These are phyloP conservation scores for Rhinolophus sinicus DNA, from an alignment of 2,113 vertebrate genomes.

Conservation along the genomic window DNA sequence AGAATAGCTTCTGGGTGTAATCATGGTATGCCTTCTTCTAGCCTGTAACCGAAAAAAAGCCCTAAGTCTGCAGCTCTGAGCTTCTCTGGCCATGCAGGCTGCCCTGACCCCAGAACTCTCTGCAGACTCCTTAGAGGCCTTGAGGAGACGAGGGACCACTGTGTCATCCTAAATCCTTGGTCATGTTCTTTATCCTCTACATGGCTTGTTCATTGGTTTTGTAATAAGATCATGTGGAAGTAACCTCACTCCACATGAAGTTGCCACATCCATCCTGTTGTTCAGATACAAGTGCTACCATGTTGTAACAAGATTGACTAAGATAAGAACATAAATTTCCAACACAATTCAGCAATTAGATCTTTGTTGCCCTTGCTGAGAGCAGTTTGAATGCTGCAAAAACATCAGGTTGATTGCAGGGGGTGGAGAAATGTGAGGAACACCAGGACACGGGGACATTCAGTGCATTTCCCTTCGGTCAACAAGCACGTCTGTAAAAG, in stretches of 20 bases:
- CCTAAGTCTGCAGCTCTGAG: neutral
- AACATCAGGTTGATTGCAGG: neutral
- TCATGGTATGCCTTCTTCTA: too few relatives aligned
- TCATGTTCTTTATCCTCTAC: accelerated
- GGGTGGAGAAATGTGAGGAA: neutral
- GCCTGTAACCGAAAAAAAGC: neutral
- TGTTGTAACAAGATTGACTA: neutral
- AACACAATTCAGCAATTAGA: neutral
- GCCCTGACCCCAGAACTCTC: accelerated
- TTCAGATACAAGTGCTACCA: neutral
- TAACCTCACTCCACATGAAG: accelerated
- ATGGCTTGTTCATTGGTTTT: neutral
- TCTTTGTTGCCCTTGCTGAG: neutral
- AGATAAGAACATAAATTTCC: neutral
- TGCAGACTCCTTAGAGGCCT: accelerated
- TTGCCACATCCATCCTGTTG: neutral
- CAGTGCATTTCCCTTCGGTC: neutral
- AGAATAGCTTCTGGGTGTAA: neutral
- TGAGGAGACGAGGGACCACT: too few relatives aligned
- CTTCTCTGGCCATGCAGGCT: neutral
- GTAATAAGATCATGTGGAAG: accelerated
- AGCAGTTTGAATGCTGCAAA: neutral
- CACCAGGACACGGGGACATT: accelerated
- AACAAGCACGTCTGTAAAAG: neutral
- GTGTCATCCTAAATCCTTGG: neutral